phyloP scores from a whole-genome alignment of 1,140 invertebrate species.

The Trichoplusia ni region DNA sequence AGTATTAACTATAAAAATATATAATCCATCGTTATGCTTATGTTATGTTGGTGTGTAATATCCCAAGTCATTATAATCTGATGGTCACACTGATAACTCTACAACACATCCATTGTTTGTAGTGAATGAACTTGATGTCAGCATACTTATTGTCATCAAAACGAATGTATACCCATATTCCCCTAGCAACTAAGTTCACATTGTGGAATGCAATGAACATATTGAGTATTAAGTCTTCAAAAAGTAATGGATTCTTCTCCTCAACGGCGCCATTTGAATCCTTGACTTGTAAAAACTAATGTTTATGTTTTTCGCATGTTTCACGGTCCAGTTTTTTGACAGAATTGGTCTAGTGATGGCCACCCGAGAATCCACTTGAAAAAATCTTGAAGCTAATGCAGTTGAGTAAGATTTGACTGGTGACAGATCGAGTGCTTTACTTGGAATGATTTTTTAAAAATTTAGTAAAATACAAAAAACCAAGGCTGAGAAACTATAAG shows the following conservation, averaged over 20 bases:
- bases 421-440: no score
- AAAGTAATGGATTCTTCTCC: no score
- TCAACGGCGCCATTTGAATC: background rate
- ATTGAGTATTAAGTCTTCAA: no score
- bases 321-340: background rate
- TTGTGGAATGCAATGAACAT: no score
- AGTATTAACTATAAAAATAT: no score
- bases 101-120: slow-evolving; percentile 49
- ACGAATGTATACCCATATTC: no score
- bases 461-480: no score
- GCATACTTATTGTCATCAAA: slow-evolving; percentile 7
- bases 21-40: no score
- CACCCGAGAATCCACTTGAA: background rate
- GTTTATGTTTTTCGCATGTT: background rate
- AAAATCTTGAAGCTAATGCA: background rate
- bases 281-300: background rate
- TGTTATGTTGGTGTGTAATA: background rate
- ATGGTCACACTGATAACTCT: slow-evolving; percentile 46
- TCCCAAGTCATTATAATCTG: slow-evolving; percentile 19
- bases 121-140: slow-evolving; percentile 56
- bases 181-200: no score
- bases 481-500: no score
- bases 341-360: background rate
- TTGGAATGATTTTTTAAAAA: no score
- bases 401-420: no score